Evolutionary conservation across 2,888 invertebrate species (phyloP).

Genomic region (Cosmopolites sordidus): DNA sequence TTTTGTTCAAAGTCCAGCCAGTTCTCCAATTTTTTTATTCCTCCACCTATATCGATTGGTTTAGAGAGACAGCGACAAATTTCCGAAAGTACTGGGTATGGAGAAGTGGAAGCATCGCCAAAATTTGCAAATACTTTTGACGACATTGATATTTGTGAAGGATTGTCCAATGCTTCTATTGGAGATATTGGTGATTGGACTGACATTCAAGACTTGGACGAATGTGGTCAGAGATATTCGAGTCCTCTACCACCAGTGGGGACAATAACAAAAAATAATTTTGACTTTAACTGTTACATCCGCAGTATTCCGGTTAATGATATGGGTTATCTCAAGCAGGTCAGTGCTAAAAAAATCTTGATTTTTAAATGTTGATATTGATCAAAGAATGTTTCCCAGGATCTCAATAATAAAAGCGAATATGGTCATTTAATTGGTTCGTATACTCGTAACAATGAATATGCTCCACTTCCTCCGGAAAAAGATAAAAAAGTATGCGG

Average conservation of each 20-base stretch:
- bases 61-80: neutral
- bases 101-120: neutral
- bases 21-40: conserved; percentile 36
- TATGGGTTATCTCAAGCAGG: conserved; percentile 30
- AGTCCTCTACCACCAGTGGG: conserved; percentile 37
- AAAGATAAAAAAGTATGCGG: conserved; percentile 17
- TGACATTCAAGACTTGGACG: conserved; percentile 33
- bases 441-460: conserved; percentile 35
- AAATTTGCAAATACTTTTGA: conserved; percentile 19
- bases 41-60: conserved; percentile 30
- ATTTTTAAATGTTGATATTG: neutral
- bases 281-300: conserved; percentile 43
- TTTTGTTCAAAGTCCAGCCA: conserved; percentile 5
- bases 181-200: conserved; percentile 34
- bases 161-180: conserved; percentile 37
- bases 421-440: conserved; percentile 42
- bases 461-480: conserved; percentile 18
- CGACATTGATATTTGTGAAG: conserved; percentile 40
- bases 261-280: conserved; percentile 36
- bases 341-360: conserved; percentile 12
- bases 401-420: conserved; percentile 29
- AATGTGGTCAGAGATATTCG: conserved; percentile 8
- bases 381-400: conserved; percentile 25
- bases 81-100: neutral
- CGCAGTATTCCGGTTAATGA: conserved; percentile 35